These are phyloP conservation scores for Albula glossodonta DNA, from an alignment of 2,113 vertebrate species.

Conservation along the genomic window DNA sequence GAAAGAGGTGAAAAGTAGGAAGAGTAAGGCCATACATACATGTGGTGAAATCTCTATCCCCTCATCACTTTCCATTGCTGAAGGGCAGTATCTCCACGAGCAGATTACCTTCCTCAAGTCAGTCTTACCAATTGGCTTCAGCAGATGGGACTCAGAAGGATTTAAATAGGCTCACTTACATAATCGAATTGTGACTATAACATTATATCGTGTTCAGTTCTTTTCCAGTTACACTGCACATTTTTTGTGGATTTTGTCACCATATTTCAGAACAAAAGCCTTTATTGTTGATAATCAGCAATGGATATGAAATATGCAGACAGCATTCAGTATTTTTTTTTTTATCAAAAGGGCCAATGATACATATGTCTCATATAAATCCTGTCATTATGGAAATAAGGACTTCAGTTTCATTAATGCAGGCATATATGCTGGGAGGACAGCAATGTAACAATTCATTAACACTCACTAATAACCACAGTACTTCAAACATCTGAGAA, in stretches of 20 bases:
- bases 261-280: constrained; percentile 23
- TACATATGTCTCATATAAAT: too few relatives aligned
- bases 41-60: constrained; percentile 25
- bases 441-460: too few relatives aligned
- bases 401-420: too few relatives aligned
- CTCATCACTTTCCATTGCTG: constrained; percentile 38
- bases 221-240: background rate
- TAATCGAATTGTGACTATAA: constrained; percentile 31
- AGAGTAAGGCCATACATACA: constrained; percentile 33
- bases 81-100: constrained; percentile 25
- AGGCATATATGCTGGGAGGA: too few relatives aligned
- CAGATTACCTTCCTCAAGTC: constrained; percentile 33
- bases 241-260: background rate
- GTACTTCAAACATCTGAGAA: too few relatives aligned
- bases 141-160: constrained; percentile 32
- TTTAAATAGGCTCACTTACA: constrained; percentile 39
- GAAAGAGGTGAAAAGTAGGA: too few relatives aligned
- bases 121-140: constrained; percentile 28
- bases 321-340: background rate
- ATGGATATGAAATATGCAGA: background rate
- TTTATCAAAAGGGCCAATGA: background rate
- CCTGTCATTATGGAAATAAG: too few relatives aligned
- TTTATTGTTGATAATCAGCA: constrained; percentile 21
- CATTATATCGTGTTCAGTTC: background rate
- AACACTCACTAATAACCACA: too few relatives aligned